Evolutionary conservation across 2,113 vertebrate species (phyloP).

Genomic region (Dromiciops gliroides): DNA sequence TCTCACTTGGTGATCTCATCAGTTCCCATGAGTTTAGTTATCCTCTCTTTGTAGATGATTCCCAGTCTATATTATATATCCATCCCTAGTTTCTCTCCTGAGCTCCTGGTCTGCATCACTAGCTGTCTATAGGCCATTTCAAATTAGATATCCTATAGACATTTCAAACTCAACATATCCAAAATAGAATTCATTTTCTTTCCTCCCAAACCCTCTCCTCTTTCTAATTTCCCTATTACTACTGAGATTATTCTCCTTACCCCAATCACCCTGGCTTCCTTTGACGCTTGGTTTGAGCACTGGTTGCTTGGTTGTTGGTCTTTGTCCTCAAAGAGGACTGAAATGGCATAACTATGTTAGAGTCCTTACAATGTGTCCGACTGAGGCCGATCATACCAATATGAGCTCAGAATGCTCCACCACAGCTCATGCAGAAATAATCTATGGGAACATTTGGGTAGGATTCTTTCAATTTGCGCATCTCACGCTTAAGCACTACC

Average conservation of each 20-base stretch:
- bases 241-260: background rate
- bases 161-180: background rate
- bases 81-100: background rate
- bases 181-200: background rate
- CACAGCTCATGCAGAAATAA: too few relatives aligned
- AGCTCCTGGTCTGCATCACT: background rate
- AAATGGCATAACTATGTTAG: too few relatives aligned
- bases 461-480: too few relatives aligned
- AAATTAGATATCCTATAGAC: background rate
- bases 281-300: background rate
- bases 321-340: too few relatives aligned
- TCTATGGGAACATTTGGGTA: too few relatives aligned
- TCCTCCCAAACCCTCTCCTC: background rate
- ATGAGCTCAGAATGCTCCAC: too few relatives aligned
- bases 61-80: background rate
- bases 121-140: background rate
- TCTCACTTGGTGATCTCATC: background rate
- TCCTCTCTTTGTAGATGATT: too few relatives aligned
- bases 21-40: too few relatives aligned
- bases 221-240: background rate
- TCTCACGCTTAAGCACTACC: too few relatives aligned
- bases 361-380: too few relatives aligned
- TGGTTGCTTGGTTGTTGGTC: too few relatives aligned
- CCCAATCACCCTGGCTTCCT: background rate
- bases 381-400: too few relatives aligned